Percentiles rank a stretch among this genome's conserved stretches.
Evolutionary conservation across 2,888 invertebrate species (phyloP).

Genomic region (Cephus spinipes): DNA sequence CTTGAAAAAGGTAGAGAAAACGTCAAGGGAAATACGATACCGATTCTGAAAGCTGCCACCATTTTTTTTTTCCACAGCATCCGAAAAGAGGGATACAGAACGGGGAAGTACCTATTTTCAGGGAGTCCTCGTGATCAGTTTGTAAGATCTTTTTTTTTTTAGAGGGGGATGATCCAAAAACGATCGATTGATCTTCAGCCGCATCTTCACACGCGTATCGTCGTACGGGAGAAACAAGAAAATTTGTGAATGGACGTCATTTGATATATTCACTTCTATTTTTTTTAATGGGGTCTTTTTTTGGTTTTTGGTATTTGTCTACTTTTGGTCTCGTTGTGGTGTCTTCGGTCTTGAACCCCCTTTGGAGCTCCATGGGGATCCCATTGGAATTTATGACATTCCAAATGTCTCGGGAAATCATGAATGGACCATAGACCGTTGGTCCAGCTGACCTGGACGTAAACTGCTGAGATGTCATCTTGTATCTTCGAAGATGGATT

Average conservation of each 20-base stretch:
- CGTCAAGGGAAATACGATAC: slow-evolving; percentile 3
- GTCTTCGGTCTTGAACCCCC: slow-evolving; percentile 19
- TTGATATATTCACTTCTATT: background rate
- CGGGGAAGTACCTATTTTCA: background rate
- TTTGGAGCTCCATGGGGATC: slow-evolving; percentile 25
- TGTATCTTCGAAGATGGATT: slow-evolving; percentile 8
- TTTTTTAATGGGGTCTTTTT: background rate
- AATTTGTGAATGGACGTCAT: background rate
- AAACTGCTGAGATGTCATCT: slow-evolving; percentile 4
- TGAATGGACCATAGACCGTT: slow-evolving; percentile 44
- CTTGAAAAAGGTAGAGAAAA: background rate
- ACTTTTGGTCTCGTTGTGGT: slow-evolving; percentile 18
- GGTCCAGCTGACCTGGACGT: slow-evolving; percentile 3
- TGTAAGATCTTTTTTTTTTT: background rate
- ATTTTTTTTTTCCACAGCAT: background rate
- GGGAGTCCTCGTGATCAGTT: background rate
- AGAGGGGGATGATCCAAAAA: background rate
- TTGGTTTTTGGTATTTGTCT: background rate
- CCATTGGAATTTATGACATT: slow-evolving; percentile 52
- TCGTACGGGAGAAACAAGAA: background rate
- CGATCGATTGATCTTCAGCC: background rate
- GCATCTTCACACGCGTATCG: background rate
- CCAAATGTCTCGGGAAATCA: slow-evolving; percentile 41
- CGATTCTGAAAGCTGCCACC: background rate
- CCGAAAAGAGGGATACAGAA: background rate